phyloP scores from a whole-genome alignment of 2,888 invertebrate species.

The Asteroscopus sphinx region DNA sequence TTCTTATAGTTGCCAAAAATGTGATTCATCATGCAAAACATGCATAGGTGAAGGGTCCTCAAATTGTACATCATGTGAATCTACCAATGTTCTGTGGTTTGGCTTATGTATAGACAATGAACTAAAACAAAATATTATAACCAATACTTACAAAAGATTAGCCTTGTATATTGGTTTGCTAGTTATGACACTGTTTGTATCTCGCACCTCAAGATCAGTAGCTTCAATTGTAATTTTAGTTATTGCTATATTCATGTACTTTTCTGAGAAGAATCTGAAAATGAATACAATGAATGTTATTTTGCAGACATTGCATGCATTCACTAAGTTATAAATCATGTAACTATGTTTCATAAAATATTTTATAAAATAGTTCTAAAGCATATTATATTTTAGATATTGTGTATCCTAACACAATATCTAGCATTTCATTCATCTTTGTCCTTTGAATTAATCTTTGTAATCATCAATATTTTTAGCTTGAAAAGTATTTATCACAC shows the following conservation, averaged over 20 bases:
- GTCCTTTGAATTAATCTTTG: too few relatives aligned
- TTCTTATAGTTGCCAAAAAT: slow-evolving; percentile 93
- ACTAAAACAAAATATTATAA: slow-evolving; percentile 67
- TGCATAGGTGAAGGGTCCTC: slow-evolving; percentile 96
- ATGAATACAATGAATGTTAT: slow-evolving; percentile 65
- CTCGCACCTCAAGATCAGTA: slow-evolving; percentile 63
- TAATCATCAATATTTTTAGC: too few relatives aligned
- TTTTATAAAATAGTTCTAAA: too few relatives aligned
- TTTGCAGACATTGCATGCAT: slow-evolving; percentile 26
- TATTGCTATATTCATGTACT: slow-evolving; percentile 72
- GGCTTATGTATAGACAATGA: slow-evolving; percentile 74
- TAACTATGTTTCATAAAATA: not conserved
- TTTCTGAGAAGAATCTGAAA: slow-evolving; percentile 66
- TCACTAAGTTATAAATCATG: not conserved
- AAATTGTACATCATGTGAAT: slow-evolving; percentile 95
- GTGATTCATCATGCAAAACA: slow-evolving; percentile 95
- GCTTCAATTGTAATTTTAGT: slow-evolving; percentile 68
- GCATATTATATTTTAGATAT: too few relatives aligned
- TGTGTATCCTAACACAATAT: too few relatives aligned
- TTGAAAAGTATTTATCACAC: too few relatives aligned
- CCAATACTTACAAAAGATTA: slow-evolving; percentile 64
- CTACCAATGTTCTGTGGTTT: slow-evolving; percentile 68
- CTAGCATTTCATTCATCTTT: too few relatives aligned
- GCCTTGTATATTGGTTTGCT: slow-evolving; percentile 72
- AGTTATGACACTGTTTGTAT: slow-evolving; percentile 68